Evolutionary conservation across 2,113 vertebrate genomes (phyloP), one percentile per base, ranked within the genome.

Genomic region (Nycticebus coucang): DNA sequence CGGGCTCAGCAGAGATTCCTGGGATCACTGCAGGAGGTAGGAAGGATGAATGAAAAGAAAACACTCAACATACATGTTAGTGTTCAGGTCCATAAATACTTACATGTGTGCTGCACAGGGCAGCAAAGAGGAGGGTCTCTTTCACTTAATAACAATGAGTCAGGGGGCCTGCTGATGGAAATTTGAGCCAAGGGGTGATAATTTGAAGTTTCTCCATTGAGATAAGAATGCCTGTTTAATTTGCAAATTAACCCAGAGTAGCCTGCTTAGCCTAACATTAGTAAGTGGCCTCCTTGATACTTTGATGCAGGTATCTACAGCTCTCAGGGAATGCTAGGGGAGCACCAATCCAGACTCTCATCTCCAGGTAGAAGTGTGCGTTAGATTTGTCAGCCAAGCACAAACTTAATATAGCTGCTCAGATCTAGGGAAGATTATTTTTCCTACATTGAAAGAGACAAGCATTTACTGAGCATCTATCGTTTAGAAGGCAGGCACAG

Each of bases 211-310:
- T 92, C 45, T 77, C 84, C 60, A 7, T 1, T 93, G 94, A 80
- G 85, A 95, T 30, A 94, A 97, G 68, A 64, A 81, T 89, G 72
- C 1, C 55, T 87, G 94, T 90, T 97, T 90, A 85, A 92, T 94
- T 89, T 95, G 59, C 72, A 92, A 75, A 59, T 66, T 95, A 80
- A 87, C 60, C 5, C 22, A 82, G 57, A 92, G 82, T 89, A 95
- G 89, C 92, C 92, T 95, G 95, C 87, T 93, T 97, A 94, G 72
- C 78, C 80, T 77, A 92, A 69, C 83, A 69, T 90, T 79, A 87
- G 2, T 62, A 83, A 93, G 89, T 91, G 86, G 59, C 69, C 87
- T 81, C 57, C 89, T 88, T 82, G 86, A 78, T 2, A n/a, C 78
- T 87, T 60, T 95, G 96, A 96, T 15, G 19, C 37, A 96, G 77